phyloP scores from a whole-genome alignment of 2,888 invertebrate species.

The Campaea margaritaria region DNA sequence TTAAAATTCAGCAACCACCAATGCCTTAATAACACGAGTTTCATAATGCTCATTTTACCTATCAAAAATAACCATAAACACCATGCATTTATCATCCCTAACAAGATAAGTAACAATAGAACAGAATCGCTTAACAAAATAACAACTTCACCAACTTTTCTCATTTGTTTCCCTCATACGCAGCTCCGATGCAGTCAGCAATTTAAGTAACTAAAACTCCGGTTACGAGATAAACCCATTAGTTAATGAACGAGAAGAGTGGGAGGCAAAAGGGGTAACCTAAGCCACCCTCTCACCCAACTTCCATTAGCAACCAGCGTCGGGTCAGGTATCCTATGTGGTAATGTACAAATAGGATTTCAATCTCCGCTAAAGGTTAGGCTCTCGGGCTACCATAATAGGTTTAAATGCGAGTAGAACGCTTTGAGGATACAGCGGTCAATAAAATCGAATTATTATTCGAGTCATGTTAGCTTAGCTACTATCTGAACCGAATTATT shows the following conservation, averaged over 20 bases:
- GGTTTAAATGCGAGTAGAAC: conserved; percentile 9
- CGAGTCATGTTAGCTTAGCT: not conserved
- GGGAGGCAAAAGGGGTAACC: conserved; percentile 6
- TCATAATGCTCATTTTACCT: no score
- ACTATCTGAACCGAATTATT: no score
- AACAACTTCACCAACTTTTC: not conserved
- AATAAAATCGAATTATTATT: conserved; percentile 4
- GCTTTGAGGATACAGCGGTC: not conserved
- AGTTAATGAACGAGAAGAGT: conserved; percentile 25
- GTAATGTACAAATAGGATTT: not conserved
- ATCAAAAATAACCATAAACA: no score
- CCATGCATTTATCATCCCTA: no score
- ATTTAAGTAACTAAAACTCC: conserved; percentile 19
- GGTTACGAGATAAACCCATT: conserved; percentile 25
- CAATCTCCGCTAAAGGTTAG: conserved; percentile 6
- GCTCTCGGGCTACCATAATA: conserved; percentile 3
- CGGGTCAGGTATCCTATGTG: conserved; percentile 7
- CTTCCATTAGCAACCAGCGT: conserved; percentile 11
- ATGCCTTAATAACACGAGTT: no score
- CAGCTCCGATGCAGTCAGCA: conserved; percentile 10
- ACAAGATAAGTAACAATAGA: no score
- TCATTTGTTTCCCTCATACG: not conserved
- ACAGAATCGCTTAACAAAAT: no score
- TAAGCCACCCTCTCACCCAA: conserved; percentile 9
- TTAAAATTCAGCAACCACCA: no score